A percentile compares a stretch with the other conserved stretches of the same genome.
These are phyloP conservation scores for Chloroclystis v-ata DNA, from an alignment of 2,888 invertebrate genomes.

Conservation along the genomic window DNA sequence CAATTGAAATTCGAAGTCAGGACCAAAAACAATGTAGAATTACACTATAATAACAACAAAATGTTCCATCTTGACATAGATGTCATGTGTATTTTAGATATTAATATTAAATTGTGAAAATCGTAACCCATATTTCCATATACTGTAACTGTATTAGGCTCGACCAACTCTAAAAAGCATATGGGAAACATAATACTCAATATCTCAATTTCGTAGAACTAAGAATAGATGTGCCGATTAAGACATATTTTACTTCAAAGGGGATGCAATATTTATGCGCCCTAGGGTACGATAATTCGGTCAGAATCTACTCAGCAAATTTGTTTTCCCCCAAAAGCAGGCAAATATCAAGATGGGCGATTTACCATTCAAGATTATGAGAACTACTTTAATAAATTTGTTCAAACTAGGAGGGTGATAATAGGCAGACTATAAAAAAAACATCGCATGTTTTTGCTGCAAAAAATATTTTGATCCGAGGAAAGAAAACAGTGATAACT, in stretches of 20 bases:
- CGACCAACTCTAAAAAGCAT: too few species aligned
- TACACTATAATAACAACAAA: too few species aligned
- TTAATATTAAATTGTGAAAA: too few species aligned
- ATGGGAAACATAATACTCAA: conserved; percentile 8
- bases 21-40: too few species aligned
- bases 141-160: too few species aligned
- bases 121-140: too few species aligned
- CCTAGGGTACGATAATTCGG: conserved; percentile 50
- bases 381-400: conserved; percentile 7
- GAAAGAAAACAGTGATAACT: too few species aligned
- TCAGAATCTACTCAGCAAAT: conserved; percentile 48
- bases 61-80: too few species aligned
- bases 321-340: conserved; percentile 39
- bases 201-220: conserved; percentile 10
- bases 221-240: conserved; percentile 22
- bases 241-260: conserved; percentile 28
- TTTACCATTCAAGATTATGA: conserved; percentile 25
- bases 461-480: too few species aligned
- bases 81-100: too few species aligned
- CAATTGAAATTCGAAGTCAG: too few species aligned
- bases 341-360: conserved; percentile 41
- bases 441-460: too few species aligned
- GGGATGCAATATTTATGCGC: conserved; percentile 44
- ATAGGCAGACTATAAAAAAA: background rate
- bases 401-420: conserved; percentile 5